phyloP scores from a whole-genome alignment of 2,113 vertebrate species.

The Campylomormyrus tamandua region DNA sequence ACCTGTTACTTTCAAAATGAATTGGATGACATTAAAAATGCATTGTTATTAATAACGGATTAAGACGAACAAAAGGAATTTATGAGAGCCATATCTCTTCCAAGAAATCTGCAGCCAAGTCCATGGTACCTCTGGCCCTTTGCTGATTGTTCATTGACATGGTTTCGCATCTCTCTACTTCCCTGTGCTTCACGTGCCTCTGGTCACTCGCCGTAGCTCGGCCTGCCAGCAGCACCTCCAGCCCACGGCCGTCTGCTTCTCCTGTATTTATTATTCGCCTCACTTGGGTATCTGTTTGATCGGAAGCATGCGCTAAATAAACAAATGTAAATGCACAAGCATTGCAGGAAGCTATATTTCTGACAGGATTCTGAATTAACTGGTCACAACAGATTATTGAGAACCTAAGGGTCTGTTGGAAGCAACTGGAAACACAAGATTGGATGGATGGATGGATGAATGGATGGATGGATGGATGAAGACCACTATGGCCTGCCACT shows the following conservation, averaged over 20 bases:
- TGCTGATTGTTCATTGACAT: neutral
- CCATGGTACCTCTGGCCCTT: neutral
- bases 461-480: neutral
- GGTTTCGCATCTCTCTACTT: neutral
- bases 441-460: neutral
- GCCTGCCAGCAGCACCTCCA: neutral
- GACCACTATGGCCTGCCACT: neutral
- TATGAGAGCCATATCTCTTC: neutral
- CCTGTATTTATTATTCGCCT: neutral
- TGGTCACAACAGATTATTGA: neutral
- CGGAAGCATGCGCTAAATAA: neutral
- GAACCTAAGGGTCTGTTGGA: neutral
- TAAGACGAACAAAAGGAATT: neutral
- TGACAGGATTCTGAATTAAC: neutral
- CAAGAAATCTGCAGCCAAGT: neutral
- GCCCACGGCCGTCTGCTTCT: neutral
- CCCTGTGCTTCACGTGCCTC: neutral
- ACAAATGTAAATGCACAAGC: neutral
- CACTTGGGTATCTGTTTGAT: neutral
- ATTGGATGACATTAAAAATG: neutral
- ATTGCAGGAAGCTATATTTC: neutral
- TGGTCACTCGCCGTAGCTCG: neutral
- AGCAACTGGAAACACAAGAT: neutral
- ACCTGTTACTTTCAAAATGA: constrained; percentile 4
- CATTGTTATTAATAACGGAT: neutral